phyloP scores from a whole-genome alignment of 2,797 vertebrate species.

The Melanotaenia trifasciata region DNA sequence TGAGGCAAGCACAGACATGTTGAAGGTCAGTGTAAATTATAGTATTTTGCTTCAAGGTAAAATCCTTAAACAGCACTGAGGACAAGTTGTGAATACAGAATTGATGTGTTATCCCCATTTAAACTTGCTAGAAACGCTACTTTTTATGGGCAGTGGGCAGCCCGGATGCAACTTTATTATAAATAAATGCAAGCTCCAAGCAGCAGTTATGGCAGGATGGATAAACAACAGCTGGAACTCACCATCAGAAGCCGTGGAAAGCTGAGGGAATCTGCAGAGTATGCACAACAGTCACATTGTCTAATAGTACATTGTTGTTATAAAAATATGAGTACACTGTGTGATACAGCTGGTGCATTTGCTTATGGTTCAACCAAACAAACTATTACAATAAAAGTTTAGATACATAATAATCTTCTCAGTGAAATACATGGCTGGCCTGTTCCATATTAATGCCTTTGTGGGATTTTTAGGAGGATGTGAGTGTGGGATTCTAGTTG shows the following conservation, averaged over 20 bases:
- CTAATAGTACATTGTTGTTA: too few relatives aligned
- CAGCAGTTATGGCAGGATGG: background rate
- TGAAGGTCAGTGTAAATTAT: background rate
- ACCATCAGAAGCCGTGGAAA: background rate
- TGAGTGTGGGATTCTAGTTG: background rate
- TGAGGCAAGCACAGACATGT: background rate
- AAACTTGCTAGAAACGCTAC: background rate
- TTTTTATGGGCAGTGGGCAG: too few relatives aligned
- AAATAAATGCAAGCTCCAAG: background rate
- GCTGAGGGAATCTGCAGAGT: background rate
- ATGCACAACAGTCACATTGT: too few relatives aligned
- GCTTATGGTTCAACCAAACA: constrained; percentile 5
- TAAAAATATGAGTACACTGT: background rate
- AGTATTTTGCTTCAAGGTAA: background rate
- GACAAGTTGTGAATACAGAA: background rate
- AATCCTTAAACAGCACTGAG: background rate
- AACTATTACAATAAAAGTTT: background rate
- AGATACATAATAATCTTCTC: background rate
- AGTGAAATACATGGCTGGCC: background rate
- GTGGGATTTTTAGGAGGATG: background rate
- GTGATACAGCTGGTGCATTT: constrained; percentile 2
- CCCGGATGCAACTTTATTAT: background rate
- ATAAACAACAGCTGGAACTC: constrained; percentile 9
- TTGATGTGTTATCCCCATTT: background rate
- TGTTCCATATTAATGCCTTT: background rate